These are phyloP conservation scores for Drosophila demipolita DNA, from an alignment of 2,888 invertebrate species.

Conservation along the genomic window DNA sequence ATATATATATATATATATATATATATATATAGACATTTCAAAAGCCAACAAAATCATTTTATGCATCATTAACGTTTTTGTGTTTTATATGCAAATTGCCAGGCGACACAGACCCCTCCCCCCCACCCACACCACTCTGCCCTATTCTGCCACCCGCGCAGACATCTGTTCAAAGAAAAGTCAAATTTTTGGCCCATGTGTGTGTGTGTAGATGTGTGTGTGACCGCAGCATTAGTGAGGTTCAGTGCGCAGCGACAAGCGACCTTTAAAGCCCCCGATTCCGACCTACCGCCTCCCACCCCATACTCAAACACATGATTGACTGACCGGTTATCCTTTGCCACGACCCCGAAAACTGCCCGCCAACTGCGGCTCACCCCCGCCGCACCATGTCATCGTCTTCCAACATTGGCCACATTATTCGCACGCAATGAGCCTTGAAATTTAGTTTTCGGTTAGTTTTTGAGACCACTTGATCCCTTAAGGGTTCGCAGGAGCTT, in stretches of 20 bases:
- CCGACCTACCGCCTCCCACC: not conserved
- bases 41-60: slow-evolving; percentile 81
- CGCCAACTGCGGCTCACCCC: not conserved
- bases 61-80: slow-evolving; percentile 80
- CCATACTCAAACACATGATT: slow-evolving; percentile 24
- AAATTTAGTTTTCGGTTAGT: slow-evolving; percentile 80
- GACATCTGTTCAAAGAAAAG: slow-evolving; percentile 72
- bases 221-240: slow-evolving; percentile 75
- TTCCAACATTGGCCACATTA: slow-evolving; percentile 74
- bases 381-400: not conserved
- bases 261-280: slow-evolving; percentile 13
- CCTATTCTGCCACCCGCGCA: slow-evolving; percentile 25
- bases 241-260: slow-evolving; percentile 68
- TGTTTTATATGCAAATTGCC: slow-evolving; percentile 78
- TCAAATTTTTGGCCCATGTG: slow-evolving; percentile 63
- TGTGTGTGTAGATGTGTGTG: slow-evolving; percentile 35
- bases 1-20: slow-evolving; percentile 7
- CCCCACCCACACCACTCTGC: not conserved
- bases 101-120: slow-evolving; percentile 11
- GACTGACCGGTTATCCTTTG: slow-evolving; percentile 37
- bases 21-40: slow-evolving; percentile 60
- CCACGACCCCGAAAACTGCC: not conserved
- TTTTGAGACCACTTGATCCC: slow-evolving; percentile 61
- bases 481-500: slow-evolving; percentile 42
- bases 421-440: slow-evolving; percentile 80